Percentiles rank a stretch among this genome's conserved stretches.
phyloP scores from a whole-genome alignment of 2,797 vertebrate genomes.

The Austrolebias charrua region DNA sequence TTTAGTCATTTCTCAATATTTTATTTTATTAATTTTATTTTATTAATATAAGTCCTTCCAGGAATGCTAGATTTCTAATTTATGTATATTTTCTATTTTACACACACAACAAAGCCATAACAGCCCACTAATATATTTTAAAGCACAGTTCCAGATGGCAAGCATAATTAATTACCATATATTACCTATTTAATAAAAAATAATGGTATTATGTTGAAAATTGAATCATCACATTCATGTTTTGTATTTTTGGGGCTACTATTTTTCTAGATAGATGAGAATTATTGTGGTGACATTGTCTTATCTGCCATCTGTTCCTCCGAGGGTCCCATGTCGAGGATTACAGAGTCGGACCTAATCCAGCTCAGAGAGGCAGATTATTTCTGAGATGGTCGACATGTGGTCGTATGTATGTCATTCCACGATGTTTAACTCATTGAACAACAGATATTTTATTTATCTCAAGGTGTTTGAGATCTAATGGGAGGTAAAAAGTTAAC shows the following conservation, averaged over 20 bases:
- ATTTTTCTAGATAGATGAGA: conserved; percentile 52
- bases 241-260: conserved; percentile 31
- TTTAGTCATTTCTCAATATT: no score
- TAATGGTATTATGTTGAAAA: conserved; percentile 1
- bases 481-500: no score
- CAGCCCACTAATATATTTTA: neutral
- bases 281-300: conserved; percentile 62
- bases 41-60: no score
- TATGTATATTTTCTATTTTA: no score
- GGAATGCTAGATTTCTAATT: no score
- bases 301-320: conserved; percentile 75
- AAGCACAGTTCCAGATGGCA: neutral
- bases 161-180: neutral
- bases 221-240: conserved; percentile 17
- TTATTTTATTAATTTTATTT: no score
- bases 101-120: no score
- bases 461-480: neutral
- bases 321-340: conserved; percentile 68
- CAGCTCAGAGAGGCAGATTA: conserved; percentile 66
- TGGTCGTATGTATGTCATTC: conserved; percentile 38
- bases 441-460: conserved; percentile 16
- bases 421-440: conserved; percentile 28
- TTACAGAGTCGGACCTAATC: conserved; percentile 73
- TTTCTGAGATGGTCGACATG: conserved; percentile 59
- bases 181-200: neutral